Evolutionary conservation across 2,888 invertebrate species (phyloP), one percentile per base, ranked within the genome.

Genomic region (Malacosoma neustria): DNA sequence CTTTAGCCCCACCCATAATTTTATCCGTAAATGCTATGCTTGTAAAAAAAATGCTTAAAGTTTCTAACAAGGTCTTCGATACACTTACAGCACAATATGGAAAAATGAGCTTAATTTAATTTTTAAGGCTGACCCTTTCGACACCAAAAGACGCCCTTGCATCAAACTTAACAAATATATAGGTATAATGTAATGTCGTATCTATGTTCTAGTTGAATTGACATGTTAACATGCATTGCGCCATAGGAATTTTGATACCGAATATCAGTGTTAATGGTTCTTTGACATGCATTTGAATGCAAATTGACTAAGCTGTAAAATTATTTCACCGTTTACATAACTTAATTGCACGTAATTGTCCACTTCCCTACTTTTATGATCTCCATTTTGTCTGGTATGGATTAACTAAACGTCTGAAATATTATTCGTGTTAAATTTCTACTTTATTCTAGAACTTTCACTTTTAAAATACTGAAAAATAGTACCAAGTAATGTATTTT

Each of bases 341-440:
- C 40, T 41, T 41, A 40, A 38, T 39, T 42, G 41, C 36, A 22
- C 22, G 38, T 54, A 51, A 55, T 53, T 46, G 44, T 44, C 44
- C 34, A 33, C 42, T 42, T 43, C 44, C 37, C 30, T 38, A 38
- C 36, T 42, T 37, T 33, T 39, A 42, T 36, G 36, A 48, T 41
- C 49, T 49, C 40, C 30, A 46, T 44, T 39, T 38, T 33, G 30
- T 34, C 13, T 11, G 7, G n/a, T 2, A 6, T 12, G 29, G 13
- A 29, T 34, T 34, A 29, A 29, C 29, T 29, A 13, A 34, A 22
- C 9, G 22, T 7, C 22, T 22, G 4, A 22, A 22, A n/a, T n/a
- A n/a, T 13, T 9, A 9, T 5, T 32, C 9, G n/a, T 32, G 12
- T 13, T 31, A 31, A 11, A 22, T 22, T 22, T 22, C 6, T 22